phyloP scores from a whole-genome alignment of 2,888 invertebrate genomes.

The Phortica magna region DNA sequence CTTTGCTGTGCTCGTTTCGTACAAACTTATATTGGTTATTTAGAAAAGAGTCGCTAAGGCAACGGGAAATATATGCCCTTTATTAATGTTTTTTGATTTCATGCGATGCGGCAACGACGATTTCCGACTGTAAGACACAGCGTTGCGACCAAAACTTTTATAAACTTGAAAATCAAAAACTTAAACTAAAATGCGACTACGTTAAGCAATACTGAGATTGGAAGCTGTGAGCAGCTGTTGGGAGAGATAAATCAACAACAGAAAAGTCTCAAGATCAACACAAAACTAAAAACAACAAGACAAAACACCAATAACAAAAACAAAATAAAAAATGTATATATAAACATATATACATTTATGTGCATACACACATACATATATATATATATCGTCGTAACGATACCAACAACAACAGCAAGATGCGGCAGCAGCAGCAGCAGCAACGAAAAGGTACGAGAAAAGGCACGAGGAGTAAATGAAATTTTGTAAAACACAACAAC shows the following conservation, averaged over 20 bases:
- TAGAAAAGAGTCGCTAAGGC: background rate
- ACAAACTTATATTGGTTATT: too few relatives aligned
- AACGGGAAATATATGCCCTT: background rate
- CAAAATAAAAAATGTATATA: constrained; percentile 44
- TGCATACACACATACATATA: constrained; percentile 4
- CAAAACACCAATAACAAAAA: constrained; percentile 19
- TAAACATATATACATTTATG: background rate
- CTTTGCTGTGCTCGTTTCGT: background rate
- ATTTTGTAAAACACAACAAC: background rate
- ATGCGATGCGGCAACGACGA: constrained; percentile 67
- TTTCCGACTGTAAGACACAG: constrained; percentile 68
- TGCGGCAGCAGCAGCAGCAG: constrained; percentile 30
- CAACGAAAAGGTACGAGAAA: background rate
- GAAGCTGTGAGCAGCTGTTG: constrained; percentile 36
- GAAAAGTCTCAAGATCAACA: constrained; percentile 65
- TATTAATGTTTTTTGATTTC: constrained; percentile 34
- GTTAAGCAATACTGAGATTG: constrained; percentile 36
- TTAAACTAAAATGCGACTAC: constrained; percentile 33
- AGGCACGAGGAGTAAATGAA: constrained; percentile 3
- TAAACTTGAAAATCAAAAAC: constrained; percentile 57
- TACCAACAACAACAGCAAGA: constrained; percentile 36
- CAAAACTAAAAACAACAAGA: constrained; percentile 60
- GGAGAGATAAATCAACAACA: constrained; percentile 70
- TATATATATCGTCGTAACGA: constrained; percentile 31
- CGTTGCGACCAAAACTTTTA: constrained; percentile 70